A percentile compares a stretch with the other conserved stretches of the same genome.
These are phyloP conservation scores for Eumaeus atala DNA, from an alignment of 1,140 invertebrate species.

Conservation along the genomic window DNA sequence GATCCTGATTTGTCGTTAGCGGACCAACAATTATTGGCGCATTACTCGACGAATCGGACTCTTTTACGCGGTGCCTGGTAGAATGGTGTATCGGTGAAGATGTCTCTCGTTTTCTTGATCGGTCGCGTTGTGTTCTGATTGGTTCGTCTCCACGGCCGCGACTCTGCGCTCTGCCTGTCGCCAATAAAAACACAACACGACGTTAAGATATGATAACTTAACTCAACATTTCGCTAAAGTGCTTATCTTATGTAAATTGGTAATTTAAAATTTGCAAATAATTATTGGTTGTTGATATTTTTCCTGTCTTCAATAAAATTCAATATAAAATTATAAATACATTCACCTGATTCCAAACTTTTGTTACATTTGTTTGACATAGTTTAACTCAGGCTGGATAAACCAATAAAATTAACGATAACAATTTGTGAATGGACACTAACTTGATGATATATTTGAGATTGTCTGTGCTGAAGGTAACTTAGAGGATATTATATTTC, in stretches of 20 bases:
- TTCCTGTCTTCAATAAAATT: too few species aligned
- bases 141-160: constrained; percentile 68
- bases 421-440: too few species aligned
- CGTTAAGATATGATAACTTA: constrained; percentile 45
- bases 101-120: constrained; percentile 51
- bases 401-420: too few species aligned
- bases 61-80: constrained; percentile 65
- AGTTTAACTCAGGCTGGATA: too few species aligned
- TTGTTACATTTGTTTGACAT: too few species aligned
- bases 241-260: constrained; percentile 6
- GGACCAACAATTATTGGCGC: constrained; percentile 65
- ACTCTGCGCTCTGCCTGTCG: constrained; percentile 70
- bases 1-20: constrained; percentile 73
- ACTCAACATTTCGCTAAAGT: background rate
- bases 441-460: too few species aligned
- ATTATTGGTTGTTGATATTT: too few species aligned
- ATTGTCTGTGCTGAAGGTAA: too few species aligned
- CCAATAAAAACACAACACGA: constrained; percentile 74
- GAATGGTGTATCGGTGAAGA: constrained; percentile 43
- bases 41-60: constrained; percentile 77
- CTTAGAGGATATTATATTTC: constrained; percentile 14
- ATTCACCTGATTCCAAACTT: too few species aligned
- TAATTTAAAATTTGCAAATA: constrained; percentile 9
- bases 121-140: constrained; percentile 73
- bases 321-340: too few species aligned